Evolutionary conservation across 2,888 invertebrate genomes (phyloP).

Genomic region (Notodonta ziczac): DNA sequence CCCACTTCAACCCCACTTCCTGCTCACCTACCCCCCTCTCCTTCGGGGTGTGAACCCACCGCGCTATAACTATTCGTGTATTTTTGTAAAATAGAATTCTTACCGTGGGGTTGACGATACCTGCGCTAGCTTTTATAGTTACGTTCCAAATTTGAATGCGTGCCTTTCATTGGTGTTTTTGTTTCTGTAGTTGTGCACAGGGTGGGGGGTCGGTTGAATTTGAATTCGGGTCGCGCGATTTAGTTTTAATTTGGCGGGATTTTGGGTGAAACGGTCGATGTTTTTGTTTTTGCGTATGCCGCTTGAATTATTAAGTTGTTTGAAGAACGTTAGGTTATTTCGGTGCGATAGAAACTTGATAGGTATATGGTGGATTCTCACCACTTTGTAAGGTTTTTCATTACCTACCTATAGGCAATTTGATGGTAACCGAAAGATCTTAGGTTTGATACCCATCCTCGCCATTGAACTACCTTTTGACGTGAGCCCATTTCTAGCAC

Average conservation of each 20-base stretch:
- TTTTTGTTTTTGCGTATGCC: conserved; percentile 65
- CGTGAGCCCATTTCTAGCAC: too few species aligned
- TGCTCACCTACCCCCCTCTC: conserved; percentile 58
- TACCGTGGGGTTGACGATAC: conserved; percentile 78
- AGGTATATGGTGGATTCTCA: too few species aligned
- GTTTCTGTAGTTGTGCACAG: conserved; percentile 65
- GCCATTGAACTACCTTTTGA: too few species aligned
- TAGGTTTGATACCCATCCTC: too few species aligned
- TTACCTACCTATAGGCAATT: too few species aligned
- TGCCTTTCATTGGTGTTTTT: conserved; percentile 71
- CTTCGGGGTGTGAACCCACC: conserved; percentile 51
- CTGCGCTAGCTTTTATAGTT: conserved; percentile 70
- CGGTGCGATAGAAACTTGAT: background rate
- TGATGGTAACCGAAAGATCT: too few species aligned
- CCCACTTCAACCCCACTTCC: conserved; percentile 79
- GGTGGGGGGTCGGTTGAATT: conserved; percentile 54
- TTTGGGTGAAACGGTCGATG: conserved; percentile 59
- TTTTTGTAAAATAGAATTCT: conserved; percentile 81
- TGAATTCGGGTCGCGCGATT: conserved; percentile 79
- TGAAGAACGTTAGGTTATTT: background rate
- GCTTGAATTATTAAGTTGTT: conserved; percentile 38
- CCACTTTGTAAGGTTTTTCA: too few species aligned
- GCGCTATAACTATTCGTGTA: conserved; percentile 78
- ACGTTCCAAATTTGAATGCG: conserved; percentile 68
- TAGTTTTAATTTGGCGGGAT: conserved; percentile 80